These are phyloP conservation scores for Sicus ferrugineus DNA, from an alignment of 2,888 invertebrate species.

Conservation along the genomic window DNA sequence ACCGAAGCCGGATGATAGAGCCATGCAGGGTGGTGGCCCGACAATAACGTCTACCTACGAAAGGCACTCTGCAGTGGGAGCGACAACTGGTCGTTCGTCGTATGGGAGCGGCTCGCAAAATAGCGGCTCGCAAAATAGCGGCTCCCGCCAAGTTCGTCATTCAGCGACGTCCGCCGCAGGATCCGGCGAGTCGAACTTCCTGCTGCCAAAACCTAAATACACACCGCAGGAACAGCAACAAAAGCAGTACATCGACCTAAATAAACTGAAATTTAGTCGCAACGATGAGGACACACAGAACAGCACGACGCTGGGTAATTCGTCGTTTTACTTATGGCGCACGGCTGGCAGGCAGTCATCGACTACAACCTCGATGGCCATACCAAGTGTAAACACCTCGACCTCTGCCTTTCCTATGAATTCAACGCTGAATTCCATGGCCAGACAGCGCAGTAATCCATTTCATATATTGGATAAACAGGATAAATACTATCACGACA, in stretches of 20 bases:
- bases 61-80: constrained; percentile 7
- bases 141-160: constrained; percentile 37
- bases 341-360: constrained; percentile 42
- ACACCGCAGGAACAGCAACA: constrained; percentile 48
- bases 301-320: constrained; percentile 51
- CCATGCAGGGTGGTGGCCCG: not conserved
- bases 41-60: constrained; percentile 3
- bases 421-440: not conserved
- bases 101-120: constrained; percentile 37
- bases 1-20: constrained; percentile 27
- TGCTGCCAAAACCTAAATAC: constrained; percentile 50
- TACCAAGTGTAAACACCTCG: constrained; percentile 21
- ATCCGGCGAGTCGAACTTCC: constrained; percentile 43
- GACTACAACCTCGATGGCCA: constrained; percentile 11
- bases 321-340: constrained; percentile 53
- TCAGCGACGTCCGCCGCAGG: not conserved
- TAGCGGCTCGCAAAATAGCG: too few species aligned
- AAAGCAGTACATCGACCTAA: constrained; percentile 53
- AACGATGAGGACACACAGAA: constrained; percentile 47
- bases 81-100: constrained; percentile 21
- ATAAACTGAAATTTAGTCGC: constrained; percentile 54
- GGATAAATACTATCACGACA: constrained; percentile 34
- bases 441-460: constrained; percentile 35
- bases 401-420: not conserved
- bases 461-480: constrained; percentile 40